These are phyloP conservation scores for Tridacna crocea DNA, from an alignment of 2,888 invertebrate species.

Conservation along the genomic window DNA sequence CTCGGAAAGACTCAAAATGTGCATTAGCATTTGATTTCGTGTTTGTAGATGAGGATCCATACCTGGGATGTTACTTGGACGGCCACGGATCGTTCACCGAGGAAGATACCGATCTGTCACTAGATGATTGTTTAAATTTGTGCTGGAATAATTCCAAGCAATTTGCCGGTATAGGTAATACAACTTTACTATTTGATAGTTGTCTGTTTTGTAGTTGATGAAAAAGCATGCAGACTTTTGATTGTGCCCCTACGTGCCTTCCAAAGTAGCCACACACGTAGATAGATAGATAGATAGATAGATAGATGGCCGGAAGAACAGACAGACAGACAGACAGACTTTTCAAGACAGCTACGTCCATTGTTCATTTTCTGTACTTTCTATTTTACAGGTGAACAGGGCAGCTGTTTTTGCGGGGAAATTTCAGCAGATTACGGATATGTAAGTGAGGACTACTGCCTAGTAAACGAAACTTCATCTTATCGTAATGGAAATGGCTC, in stretches of 20 bases:
- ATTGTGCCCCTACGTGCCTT: too few species aligned
- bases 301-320: too few species aligned
- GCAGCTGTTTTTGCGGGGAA: conserved; percentile 31
- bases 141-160: conserved; percentile 13
- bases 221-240: neutral
- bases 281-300: too few species aligned
- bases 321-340: too few species aligned
- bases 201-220: neutral
- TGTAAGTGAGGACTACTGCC: conserved; percentile 27
- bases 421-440: conserved; percentile 26
- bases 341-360: too few species aligned
- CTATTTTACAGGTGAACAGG: conserved; percentile 8
- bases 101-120: neutral
- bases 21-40: too few species aligned
- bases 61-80: conserved; percentile 28
- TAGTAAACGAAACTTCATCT: neutral
- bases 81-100: neutral
- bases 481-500: neutral
- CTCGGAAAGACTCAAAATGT: too few species aligned
- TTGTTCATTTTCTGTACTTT: neutral
- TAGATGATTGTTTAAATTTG: neutral
- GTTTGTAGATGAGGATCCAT: conserved; percentile 15
- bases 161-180: conserved; percentile 16
- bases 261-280: too few species aligned
- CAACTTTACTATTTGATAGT: neutral